These are phyloP conservation scores for Scaptomyza caliginosa DNA, from an alignment of 2,888 invertebrate genomes.

Conservation along the genomic window DNA sequence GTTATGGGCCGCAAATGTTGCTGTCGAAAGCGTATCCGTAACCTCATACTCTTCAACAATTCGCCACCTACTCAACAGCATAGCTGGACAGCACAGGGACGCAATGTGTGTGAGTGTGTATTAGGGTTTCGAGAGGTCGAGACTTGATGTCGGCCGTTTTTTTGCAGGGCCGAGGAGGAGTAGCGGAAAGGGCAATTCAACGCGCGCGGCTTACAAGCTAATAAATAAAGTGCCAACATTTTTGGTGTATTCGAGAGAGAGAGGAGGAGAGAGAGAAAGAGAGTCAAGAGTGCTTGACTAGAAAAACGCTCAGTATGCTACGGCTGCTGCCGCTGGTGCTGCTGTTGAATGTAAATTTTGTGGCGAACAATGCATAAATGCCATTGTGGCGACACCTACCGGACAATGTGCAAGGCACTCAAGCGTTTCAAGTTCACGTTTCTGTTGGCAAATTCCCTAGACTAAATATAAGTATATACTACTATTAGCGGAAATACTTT, in stretches of 20 bases:
- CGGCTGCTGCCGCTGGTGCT: slow-evolving; percentile 14
- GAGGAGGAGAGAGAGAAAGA: too few species aligned
- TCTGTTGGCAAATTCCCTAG: slow-evolving; percentile 12
- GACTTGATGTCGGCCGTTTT: not conserved
- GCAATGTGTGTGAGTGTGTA: slow-evolving; percentile 3
- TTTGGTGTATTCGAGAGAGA: slow-evolving; percentile 27
- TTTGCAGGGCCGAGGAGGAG: not conserved
- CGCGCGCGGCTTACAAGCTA: slow-evolving; percentile 74
- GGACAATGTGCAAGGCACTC: slow-evolving; percentile 23
- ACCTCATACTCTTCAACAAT: slow-evolving; percentile 39
- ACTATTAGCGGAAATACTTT: slow-evolving; percentile 2
- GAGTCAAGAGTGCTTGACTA: slow-evolving; percentile 67
- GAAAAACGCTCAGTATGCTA: slow-evolving; percentile 61
- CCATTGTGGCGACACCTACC: slow-evolving; percentile 33
- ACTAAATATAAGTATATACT: slow-evolving; percentile 1
- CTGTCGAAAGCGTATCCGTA: slow-evolving; percentile 73
- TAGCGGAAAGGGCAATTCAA: slow-evolving; percentile 47
- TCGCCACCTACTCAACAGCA: slow-evolving; percentile 2
- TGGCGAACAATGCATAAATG: slow-evolving; percentile 41
- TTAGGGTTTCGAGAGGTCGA: slow-evolving; percentile 5
- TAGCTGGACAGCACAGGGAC: slow-evolving; percentile 32
- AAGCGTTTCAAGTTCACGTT: slow-evolving; percentile 18
- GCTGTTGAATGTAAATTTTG: slow-evolving; percentile 43
- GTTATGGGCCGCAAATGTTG: slow-evolving; percentile 76
- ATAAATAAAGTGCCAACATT: slow-evolving; percentile 69